A percentile compares a stretch with the other conserved stretches of the same genome.
Evolutionary conservation across 2,113 vertebrate species (phyloP).

Genomic region (Osmerus mordax): DNA sequence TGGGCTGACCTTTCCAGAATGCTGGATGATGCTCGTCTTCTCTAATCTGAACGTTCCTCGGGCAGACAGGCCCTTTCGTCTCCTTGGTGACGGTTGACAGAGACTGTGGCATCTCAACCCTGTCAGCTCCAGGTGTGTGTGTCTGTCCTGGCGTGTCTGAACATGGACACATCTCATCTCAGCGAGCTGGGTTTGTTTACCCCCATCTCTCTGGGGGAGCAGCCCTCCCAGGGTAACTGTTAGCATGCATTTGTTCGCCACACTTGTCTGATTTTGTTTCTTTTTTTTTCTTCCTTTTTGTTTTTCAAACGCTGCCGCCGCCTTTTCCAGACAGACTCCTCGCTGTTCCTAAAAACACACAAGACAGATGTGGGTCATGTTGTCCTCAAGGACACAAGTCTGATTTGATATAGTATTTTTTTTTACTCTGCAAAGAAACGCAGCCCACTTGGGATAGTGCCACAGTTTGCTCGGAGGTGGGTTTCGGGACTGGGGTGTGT

Average conservation of each 20-base stretch:
- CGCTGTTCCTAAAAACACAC: background rate
- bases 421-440: background rate
- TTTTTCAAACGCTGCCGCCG: no score
- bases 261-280: background rate
- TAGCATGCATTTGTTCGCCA: background rate
- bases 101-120: constrained; percentile 37
- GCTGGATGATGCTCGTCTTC: constrained; percentile 26
- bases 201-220: background rate
- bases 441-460: background rate
- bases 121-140: constrained; percentile 12
- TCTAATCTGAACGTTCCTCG: constrained; percentile 28
- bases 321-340: constrained; percentile 1
- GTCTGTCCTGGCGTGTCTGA: no score
- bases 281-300: background rate
- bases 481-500: background rate
- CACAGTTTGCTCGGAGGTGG: background rate
- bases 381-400: constrained; percentile 5
- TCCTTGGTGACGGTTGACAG: constrained; percentile 28
- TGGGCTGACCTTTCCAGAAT: constrained; percentile 42
- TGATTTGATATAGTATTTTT: background rate
- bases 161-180: background rate
- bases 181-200: background rate
- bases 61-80: constrained; percentile 19
- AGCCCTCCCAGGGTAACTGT: background rate
- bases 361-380: background rate